Percentiles rank a stretch among this genome's conserved stretches.
Evolutionary conservation across 2,888 invertebrate genomes (phyloP).

Genomic region (Drosophila maculinotata): DNA sequence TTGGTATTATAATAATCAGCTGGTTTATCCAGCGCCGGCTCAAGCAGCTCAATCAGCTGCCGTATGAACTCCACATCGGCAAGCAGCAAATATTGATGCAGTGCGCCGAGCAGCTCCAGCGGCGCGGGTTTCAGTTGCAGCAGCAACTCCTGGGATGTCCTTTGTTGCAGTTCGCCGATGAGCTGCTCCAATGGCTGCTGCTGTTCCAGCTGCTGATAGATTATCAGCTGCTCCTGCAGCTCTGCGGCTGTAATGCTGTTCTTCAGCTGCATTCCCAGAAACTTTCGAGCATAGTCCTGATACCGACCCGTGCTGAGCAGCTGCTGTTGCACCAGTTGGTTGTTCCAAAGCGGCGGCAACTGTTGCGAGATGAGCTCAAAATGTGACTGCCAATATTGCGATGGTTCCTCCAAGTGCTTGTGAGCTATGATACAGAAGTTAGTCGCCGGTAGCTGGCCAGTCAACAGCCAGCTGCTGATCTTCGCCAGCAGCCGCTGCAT

Average conservation of each 20-base stretch:
- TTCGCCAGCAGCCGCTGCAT: slow-evolving; percentile 21
- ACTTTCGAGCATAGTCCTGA: slow-evolving; percentile 19
- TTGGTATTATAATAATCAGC: slow-evolving; percentile 6
- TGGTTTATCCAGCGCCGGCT: slow-evolving; percentile 39
- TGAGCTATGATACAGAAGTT: slow-evolving; percentile 33
- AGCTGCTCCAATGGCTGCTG: slow-evolving; percentile 26
- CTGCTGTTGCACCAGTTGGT: neutral
- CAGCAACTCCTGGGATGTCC: slow-evolving; percentile 31
- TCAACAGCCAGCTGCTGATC: slow-evolving; percentile 37
- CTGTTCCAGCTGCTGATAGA: slow-evolving; percentile 16
- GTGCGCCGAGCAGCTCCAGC: slow-evolving; percentile 16
- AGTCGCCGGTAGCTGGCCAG: slow-evolving; percentile 18
- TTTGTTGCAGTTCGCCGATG: slow-evolving; percentile 4
- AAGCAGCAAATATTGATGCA: slow-evolving; percentile 52
- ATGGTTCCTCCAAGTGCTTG: neutral
- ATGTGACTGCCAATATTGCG: slow-evolving; percentile 37
- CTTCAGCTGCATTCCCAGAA: slow-evolving; percentile 4
- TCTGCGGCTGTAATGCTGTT: neutral
- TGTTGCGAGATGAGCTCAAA: slow-evolving; percentile 19
- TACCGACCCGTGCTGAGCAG: slow-evolving; percentile 42
- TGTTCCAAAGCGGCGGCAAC: slow-evolving; percentile 41
- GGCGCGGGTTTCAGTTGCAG: neutral
- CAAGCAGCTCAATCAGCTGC: slow-evolving; percentile 38
- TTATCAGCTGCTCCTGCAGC: slow-evolving; percentile 16
- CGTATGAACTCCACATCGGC: slow-evolving; percentile 37